These are phyloP conservation scores for Eupithecia vulgata DNA, from an alignment of 2,888 invertebrate genomes.

Conservation along the genomic window DNA sequence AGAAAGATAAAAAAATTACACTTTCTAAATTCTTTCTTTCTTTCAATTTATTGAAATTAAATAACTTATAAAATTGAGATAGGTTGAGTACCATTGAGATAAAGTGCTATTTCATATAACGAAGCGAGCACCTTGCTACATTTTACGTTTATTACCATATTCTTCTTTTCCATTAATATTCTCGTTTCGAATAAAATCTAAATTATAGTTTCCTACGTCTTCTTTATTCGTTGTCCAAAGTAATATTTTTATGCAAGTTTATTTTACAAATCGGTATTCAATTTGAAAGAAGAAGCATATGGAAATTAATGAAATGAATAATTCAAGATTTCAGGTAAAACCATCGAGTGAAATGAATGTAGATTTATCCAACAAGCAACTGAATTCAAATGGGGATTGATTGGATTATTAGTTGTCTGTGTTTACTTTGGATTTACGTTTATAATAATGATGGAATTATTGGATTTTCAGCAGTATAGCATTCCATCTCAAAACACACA, in stretches of 20 bases:
- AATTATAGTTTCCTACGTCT: not conserved
- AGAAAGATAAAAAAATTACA: not conserved
- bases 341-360: constrained; percentile 18
- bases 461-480: not conserved
- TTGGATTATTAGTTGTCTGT: constrained; percentile 10
- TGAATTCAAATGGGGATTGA: constrained; percentile 19
- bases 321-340: constrained; percentile 18
- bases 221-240: not conserved
- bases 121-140: not conserved
- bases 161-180: not conserved
- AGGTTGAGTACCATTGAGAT: not conserved
- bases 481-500: not conserved
- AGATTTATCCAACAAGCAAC: constrained; percentile 22
- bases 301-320: constrained; percentile 25
- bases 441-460: not conserved
- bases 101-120: not conserved
- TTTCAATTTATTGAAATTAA: not conserved
- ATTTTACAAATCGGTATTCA: constrained; percentile 15
- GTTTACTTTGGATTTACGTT: constrained; percentile 1
- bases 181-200: not conserved
- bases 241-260: not conserved
- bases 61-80: not conserved
- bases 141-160: not conserved
- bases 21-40: not conserved
- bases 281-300: constrained; percentile 18